Percentiles rank a stretch among this genome's conserved stretches.
Evolutionary conservation across 2,113 vertebrate species (phyloP).

Genomic region (Spermophilus dauricus): DNA sequence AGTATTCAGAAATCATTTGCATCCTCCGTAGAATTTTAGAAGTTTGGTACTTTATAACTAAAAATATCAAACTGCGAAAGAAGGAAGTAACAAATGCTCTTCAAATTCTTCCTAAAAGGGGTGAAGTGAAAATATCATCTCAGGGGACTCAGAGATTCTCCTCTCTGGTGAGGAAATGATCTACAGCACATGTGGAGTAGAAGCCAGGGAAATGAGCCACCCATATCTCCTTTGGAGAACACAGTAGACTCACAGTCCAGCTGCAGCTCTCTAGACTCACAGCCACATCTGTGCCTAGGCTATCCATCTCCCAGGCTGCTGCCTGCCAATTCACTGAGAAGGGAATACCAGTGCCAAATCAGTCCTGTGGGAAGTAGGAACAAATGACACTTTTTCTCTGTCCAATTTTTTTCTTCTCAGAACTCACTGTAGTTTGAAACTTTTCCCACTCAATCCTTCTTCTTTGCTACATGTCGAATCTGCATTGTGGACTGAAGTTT

Average conservation of each 20-base stretch:
- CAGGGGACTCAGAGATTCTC: not conserved
- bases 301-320: not conserved
- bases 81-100: not conserved
- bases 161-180: not conserved
- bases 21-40: not conserved
- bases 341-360: not conserved
- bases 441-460: not conserved
- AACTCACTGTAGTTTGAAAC: not conserved
- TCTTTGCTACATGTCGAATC: not conserved
- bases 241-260: not conserved
- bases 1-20: not conserved
- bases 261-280: not conserved
- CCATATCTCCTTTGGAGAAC: not conserved
- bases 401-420: not conserved
- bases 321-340: not conserved
- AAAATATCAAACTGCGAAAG: not conserved
- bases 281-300: not conserved
- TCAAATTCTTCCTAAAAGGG: not conserved
- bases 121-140: not conserved
- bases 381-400: not conserved
- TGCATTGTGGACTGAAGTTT: not conserved
- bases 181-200: not conserved
- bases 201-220: too few species aligned
- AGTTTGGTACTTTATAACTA: not conserved
- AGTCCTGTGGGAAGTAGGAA: not conserved